A percentile compares a stretch with the other conserved stretches of the same genome.
These are phyloP conservation scores for Acanthurus leucopareius DNA, from an alignment of 2,797 vertebrate species.

Conservation along the genomic window DNA sequence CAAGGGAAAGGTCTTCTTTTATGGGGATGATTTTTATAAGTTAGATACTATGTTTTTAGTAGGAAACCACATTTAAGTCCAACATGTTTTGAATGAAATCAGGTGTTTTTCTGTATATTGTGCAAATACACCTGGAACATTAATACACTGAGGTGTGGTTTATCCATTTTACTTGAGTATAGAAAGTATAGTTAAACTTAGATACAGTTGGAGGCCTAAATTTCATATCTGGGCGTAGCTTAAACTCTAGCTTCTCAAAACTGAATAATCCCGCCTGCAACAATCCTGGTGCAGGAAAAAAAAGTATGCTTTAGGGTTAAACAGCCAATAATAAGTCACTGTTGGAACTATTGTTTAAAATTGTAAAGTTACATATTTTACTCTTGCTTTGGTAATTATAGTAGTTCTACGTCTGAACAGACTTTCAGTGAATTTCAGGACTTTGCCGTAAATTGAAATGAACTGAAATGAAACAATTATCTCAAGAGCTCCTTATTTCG, in stretches of 20 bases:
- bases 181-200: too few relatives aligned
- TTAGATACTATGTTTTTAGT: not conserved
- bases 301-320: not conserved
- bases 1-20: conserved; percentile 9
- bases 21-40: conserved; percentile 29
- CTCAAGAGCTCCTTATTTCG: not conserved
- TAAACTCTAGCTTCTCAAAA: not conserved
- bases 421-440: too few relatives aligned
- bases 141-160: conserved; percentile 26
- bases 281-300: not conserved
- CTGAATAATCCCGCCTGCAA: not conserved
- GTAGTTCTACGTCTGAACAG: not conserved
- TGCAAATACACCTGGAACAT: too few relatives aligned
- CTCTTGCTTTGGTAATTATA: not conserved
- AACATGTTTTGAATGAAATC: too few relatives aligned
- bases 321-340: conserved; percentile 3
- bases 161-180: too few relatives aligned
- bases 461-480: too few relatives aligned
- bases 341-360: not conserved
- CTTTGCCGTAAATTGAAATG: too few relatives aligned
- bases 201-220: too few relatives aligned
- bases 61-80: too few relatives aligned
- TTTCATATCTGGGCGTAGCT: not conserved
- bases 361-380: not conserved
- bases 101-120: too few relatives aligned